Evolutionary conservation across 1,140 invertebrate genomes (phyloP).

Genomic region (Harpegnathos saltator): DNA sequence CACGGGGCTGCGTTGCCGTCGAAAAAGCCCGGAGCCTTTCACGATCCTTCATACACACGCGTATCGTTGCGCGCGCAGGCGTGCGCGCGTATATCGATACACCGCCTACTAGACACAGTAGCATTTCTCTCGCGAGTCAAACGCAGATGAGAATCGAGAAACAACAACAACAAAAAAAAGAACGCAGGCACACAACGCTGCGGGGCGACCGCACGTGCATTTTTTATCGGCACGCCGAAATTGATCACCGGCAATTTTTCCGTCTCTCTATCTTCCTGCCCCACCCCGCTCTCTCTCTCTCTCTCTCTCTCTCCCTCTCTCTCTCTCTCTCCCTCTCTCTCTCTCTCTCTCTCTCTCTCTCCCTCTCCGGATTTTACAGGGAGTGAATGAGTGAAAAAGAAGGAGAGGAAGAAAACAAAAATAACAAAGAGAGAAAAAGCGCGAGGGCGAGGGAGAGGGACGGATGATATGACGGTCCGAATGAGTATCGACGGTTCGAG

Average conservation of each 20-base stretch:
- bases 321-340: not conserved
- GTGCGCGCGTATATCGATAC: conserved; percentile 34
- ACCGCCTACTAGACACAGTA: conserved; percentile 17
- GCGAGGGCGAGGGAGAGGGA: not conserved
- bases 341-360: too few species aligned
- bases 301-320: not conserved
- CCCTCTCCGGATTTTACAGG: not conserved
- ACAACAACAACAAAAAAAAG: not conserved
- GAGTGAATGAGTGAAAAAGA: not conserved
- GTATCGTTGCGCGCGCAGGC: conserved; percentile 27
- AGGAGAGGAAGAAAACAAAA: not conserved
- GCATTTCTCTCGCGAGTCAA: conserved; percentile 62
- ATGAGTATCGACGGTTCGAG: conserved; percentile 70
- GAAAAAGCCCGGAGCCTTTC: too few species aligned
- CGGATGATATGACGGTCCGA: conserved; percentile 14
- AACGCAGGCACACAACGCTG: too few species aligned
- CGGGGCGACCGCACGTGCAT: conserved; percentile 12
- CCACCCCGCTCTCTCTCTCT: not conserved
- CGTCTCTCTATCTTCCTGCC: not conserved
- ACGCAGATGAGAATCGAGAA: conserved; percentile 29
- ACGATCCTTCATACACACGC: too few species aligned
- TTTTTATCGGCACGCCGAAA: conserved; percentile 66
- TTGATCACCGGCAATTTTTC: conserved; percentile 67
- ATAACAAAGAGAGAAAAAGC: not conserved
- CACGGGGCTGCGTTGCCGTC: too few species aligned